Conservation (phyloP, 2,888 invertebrate genomes). For the Monochamus alternatus region DNA sequence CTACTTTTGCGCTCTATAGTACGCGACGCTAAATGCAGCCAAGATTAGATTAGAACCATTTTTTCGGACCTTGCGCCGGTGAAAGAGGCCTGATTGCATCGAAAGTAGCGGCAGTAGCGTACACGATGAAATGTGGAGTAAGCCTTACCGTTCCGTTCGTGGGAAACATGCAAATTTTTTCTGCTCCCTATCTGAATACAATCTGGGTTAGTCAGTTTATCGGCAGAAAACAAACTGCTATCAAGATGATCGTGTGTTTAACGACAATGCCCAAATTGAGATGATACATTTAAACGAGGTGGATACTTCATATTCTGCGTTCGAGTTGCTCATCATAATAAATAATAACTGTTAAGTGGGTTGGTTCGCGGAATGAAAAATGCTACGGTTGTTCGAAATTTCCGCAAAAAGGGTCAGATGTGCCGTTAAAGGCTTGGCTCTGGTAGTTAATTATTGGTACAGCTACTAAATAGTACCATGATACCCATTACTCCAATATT, state of each 20-base stretch:
- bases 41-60: constrained; percentile 21
- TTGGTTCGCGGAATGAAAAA: constrained; percentile 23
- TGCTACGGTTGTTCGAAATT: constrained; percentile 27
- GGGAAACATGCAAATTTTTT: constrained; percentile 65
- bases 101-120: constrained; percentile 25
- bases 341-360: constrained; percentile 37
- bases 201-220: constrained; percentile 63
- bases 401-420: constrained; percentile 22
- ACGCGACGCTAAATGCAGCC: neutral
- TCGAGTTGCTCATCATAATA: constrained; percentile 42
- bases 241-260: constrained; percentile 60
- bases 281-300: constrained; percentile 49
- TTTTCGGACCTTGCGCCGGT: constrained; percentile 7
- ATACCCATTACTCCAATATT: neutral
- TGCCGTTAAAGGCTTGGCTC: constrained; percentile 33
- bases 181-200: constrained; percentile 62
- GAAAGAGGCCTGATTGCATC: constrained; percentile 29
- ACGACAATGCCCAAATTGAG: constrained; percentile 57
- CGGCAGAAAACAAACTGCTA: constrained; percentile 54
- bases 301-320: constrained; percentile 41
- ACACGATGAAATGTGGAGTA: constrained; percentile 31
- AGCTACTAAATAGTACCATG: neutral
- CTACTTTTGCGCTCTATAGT: neutral
- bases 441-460: neutral
- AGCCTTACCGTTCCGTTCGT: constrained; percentile 50